Evolutionary conservation across 2,888 invertebrate species (phyloP).

Genomic region (Sphaerophoria rueppellii): DNA sequence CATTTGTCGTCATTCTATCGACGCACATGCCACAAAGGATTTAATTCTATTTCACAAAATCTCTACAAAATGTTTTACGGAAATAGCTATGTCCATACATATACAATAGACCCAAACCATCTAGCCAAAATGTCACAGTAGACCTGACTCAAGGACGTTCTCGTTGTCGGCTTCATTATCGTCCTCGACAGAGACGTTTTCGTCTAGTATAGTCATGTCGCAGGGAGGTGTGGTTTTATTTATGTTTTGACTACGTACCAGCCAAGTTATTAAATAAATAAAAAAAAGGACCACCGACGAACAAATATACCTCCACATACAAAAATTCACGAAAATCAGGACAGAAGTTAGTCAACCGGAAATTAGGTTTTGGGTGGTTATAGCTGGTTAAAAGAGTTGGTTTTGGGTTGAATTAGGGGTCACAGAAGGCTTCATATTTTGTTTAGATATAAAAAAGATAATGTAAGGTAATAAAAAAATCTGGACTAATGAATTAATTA

Average conservation of each 20-base stretch:
- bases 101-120: neutral
- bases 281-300: slow-evolving; percentile 14
- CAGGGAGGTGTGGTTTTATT: neutral
- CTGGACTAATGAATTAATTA: slow-evolving; percentile 61
- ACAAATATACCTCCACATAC: neutral
- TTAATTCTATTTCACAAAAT: slow-evolving; percentile 61
- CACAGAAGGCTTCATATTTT: slow-evolving; percentile 63
- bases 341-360: slow-evolving; percentile 22
- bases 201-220: neutral
- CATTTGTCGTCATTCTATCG: slow-evolving; percentile 72
- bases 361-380: slow-evolving; percentile 7
- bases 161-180: too few species aligned
- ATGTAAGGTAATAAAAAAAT: slow-evolving; percentile 26
- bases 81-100: neutral
- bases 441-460: slow-evolving; percentile 52
- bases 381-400: neutral
- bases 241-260: neutral
- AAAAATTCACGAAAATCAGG: neutral
- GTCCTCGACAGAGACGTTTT: too few species aligned
- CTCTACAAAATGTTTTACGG: slow-evolving; percentile 1
- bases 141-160: neutral
- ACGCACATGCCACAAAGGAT: slow-evolving; percentile 65
- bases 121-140: neutral
- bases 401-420: slow-evolving; percentile 56
- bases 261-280: neutral